Evolutionary conservation across 1,140 invertebrate genomes (phyloP), one percentile per base, ranked within the genome.

Genomic region (Drosophila leontia): DNA sequence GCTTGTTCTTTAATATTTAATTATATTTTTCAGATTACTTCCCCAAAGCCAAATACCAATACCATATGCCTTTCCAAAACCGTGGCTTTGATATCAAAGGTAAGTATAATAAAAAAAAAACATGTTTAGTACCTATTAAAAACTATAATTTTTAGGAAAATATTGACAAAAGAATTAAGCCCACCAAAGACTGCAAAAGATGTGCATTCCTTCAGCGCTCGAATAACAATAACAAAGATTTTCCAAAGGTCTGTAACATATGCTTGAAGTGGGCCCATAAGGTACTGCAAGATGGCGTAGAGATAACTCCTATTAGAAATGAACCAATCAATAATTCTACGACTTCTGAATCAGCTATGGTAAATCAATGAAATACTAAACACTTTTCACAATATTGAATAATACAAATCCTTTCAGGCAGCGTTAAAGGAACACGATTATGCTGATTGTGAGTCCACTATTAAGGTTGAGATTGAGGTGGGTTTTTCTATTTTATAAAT

Each of bases 191-290:
- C 3, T 55, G 51, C 32, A 55, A 37, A 15, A 37, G 51, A 37
- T 55, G 34, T 23, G 34, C 12, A 9, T 37, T 23, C 9, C 34
- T 55, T 23, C 51, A 37, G 19, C 51, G 34, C 8, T 2, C 13
- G 2, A 37, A 55, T 23, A 55, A 55, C 37, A 23, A 15, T 37
- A 23, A n/a, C 4, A 56, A n/a, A 1, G 0, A 39, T n/a, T 0
- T 1, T 0, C 8, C 53, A 4, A 39, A 7, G 19, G 4, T 26
- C 11, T 56, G 53, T 9, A 55, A 23, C 6, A 8, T 55, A 15
- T 55, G 53, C 53, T 55, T 55, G 12, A 55, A 55, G 4, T 55
- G 34, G 35, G 19, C 35, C 7, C 19, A 39, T n/a, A 56, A n/a
- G 13, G 53, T 56, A 3, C 7, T 39, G n/a, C 34, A 56, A 11